Conservation (phyloP, 1,140 invertebrate species). For the Acromyrmex charruanus region DNA sequence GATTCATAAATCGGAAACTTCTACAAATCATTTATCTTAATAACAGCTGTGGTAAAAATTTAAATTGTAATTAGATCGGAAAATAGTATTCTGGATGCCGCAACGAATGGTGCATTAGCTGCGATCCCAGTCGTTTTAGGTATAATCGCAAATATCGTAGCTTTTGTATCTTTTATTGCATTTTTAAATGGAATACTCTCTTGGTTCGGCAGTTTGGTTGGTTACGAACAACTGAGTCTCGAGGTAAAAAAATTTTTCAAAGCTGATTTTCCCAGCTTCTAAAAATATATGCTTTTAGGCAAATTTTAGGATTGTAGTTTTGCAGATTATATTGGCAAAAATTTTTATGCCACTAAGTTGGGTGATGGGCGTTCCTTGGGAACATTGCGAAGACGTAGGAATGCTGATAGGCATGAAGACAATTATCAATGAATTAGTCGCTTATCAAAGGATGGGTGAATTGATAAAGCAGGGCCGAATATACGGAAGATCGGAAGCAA, state of each 20-base stretch:
- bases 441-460: constrained; percentile 92
- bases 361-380: constrained; percentile 93
- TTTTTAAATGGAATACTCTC: constrained; percentile 93
- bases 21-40: background rate
- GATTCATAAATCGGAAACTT: background rate
- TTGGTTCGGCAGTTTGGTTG: constrained; percentile 93
- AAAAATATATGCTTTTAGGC: background rate
- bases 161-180: constrained; percentile 95
- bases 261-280: background rate
- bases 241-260: constrained; percentile 82
- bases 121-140: constrained; percentile 94
- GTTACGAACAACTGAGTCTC: constrained; percentile 86
- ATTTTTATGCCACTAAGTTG: constrained; percentile 95
- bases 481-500: constrained; percentile 90
- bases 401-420: constrained; percentile 95
- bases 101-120: constrained; percentile 93
- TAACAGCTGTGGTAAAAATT: background rate
- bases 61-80: constrained; percentile 89
- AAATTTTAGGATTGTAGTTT: constrained; percentile 1
- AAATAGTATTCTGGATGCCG: constrained; percentile 94
- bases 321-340: constrained; percentile 92
- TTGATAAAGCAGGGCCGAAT: constrained; percentile 87
- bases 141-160: constrained; percentile 96
- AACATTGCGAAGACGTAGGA: constrained; percentile 93
- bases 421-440: constrained; percentile 97